Percentiles rank a stretch among this genome's conserved stretches.
Conservation (phyloP, 92 coral and sea anemone genomes). For the Parazoanthus darwini region DNA sequence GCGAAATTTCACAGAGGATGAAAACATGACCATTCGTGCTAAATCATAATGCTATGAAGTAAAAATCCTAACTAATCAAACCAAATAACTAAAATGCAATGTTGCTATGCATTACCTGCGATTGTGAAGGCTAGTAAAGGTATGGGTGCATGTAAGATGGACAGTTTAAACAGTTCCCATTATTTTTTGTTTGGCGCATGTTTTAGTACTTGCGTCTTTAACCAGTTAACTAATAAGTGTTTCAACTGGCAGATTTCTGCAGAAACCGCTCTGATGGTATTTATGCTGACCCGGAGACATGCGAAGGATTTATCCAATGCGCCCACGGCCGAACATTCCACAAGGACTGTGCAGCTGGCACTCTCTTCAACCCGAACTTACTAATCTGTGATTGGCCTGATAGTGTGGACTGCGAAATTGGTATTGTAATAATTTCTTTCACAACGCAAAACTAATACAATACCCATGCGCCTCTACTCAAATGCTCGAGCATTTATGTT, state of each 20-base stretch:
- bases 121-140: no score
- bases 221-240: neutral
- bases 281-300: conserved; percentile 48
- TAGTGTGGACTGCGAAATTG: conserved; percentile 50
- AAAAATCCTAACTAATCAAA: no score
- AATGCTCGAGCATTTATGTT: no score
- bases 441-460: neutral
- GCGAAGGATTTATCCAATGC: conserved; percentile 53
- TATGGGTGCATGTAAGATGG: no score
- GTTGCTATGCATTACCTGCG: no score
- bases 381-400: conserved; percentile 54
- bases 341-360: conserved; percentile 39
- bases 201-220: neutral
- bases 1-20: no score
- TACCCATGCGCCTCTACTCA: no score
- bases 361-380: conserved; percentile 45
- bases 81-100: no score
- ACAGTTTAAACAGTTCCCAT: neutral
- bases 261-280: conserved; percentile 46
- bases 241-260: conserved; percentile 38
- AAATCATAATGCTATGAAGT: no score
- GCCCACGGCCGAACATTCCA: conserved; percentile 44
- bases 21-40: no score
- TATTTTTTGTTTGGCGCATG: neutral
- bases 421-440: conserved; percentile 4